These are phyloP conservation scores for Agonopterix subpropinquella DNA, from an alignment of 2,888 invertebrate genomes.

Conservation along the genomic window DNA sequence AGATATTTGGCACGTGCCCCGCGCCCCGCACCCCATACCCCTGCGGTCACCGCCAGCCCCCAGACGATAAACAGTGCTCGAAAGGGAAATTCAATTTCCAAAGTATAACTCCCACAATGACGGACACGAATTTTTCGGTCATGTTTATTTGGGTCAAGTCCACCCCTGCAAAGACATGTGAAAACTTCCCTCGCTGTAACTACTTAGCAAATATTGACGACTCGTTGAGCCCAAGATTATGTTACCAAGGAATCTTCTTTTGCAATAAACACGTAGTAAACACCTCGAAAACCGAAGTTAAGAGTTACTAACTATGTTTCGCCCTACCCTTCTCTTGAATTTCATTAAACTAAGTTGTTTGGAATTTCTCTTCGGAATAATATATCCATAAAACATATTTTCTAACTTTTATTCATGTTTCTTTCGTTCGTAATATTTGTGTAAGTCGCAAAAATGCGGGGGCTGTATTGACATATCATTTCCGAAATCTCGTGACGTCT, in stretches of 20 bases:
- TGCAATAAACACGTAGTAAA: not conserved
- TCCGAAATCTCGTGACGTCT: conserved; percentile 8
- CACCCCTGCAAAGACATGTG: conserved; percentile 33
- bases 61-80: conserved; percentile 34
- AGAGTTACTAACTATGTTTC: conserved; percentile 5
- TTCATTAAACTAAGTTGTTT: conserved; percentile 4
- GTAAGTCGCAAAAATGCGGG: not conserved
- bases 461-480: conserved; percentile 8
- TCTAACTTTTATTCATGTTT: not conserved
- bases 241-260: conserved; percentile 7
- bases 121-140: conserved; percentile 46
- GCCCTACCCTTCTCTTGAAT: not conserved
- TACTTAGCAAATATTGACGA: conserved; percentile 31
- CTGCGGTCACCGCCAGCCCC: conserved; percentile 20
- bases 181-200: conserved; percentile 48
- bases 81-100: conserved; percentile 49
- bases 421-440: not conserved
- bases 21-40: too few relatives aligned
- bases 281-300: conserved; percentile 2
- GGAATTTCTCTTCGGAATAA: conserved; percentile 2
- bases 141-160: conserved; percentile 58
- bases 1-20: conserved; percentile 28
- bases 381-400: conserved; percentile 1
- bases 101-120: conserved; percentile 40
- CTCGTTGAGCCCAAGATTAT: not conserved